Percentiles rank a stretch among this genome's conserved stretches.
Evolutionary conservation across 2,113 vertebrate species (phyloP).

Genomic region (Haplochromis vanheusdeni): DNA sequence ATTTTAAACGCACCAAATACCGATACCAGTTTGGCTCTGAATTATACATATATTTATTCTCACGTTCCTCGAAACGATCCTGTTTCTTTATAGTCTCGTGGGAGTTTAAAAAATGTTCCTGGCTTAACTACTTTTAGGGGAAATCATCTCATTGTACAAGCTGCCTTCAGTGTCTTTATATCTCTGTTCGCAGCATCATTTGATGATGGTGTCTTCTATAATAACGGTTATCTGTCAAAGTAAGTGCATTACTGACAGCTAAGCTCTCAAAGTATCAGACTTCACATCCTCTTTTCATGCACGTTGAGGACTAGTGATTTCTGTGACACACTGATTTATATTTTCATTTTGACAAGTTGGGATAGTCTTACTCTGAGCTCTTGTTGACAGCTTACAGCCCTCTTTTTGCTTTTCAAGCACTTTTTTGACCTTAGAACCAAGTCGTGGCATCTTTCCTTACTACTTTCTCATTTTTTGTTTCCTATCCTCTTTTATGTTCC

Average conservation of each 20-base stretch:
- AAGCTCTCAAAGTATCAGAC: background rate
- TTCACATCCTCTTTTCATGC: background rate
- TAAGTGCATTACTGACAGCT: conserved; percentile 24
- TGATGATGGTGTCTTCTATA: background rate
- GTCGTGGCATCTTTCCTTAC: background rate
- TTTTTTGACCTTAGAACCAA: background rate
- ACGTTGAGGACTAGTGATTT: background rate
- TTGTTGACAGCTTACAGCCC: background rate
- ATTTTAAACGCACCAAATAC: background rate
- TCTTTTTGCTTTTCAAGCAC: background rate
- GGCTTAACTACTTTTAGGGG: no score
- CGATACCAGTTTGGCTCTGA: background rate
- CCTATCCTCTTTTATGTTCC: background rate
- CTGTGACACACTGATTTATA: background rate
- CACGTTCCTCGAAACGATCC: background rate
- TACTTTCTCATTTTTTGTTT: background rate
- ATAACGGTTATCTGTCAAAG: conserved; percentile 15
- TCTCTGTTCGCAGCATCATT: conserved; percentile 3
- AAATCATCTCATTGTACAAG: background rate
- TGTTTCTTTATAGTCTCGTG: background rate
- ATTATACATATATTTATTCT: background rate
- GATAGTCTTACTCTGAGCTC: background rate
- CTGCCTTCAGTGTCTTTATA: background rate
- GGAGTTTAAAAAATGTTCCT: no score
- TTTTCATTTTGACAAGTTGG: background rate